phyloP scores from a whole-genome alignment of 2,888 invertebrate genomes.

The Alviniconcha strummeri region DNA sequence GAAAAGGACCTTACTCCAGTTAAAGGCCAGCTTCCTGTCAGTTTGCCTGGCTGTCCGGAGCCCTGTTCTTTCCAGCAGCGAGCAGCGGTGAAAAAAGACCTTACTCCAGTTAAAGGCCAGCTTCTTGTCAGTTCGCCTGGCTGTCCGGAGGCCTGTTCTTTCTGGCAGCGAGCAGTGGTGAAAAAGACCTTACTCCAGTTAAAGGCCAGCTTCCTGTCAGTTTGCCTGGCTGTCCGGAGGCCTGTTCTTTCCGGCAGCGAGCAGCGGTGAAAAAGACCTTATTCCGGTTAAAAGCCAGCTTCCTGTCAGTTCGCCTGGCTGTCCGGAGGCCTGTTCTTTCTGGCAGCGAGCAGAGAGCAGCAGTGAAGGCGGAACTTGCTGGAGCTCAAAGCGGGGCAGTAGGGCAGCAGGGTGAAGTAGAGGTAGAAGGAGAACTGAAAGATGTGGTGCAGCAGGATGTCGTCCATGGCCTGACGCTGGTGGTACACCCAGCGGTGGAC shows the following conservation, averaged over 20 bases:
- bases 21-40: not conserved
- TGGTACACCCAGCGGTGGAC: conserved; percentile 42
- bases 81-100: not conserved
- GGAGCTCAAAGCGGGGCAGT: conserved; percentile 51
- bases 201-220: not conserved
- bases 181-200: too few species aligned
- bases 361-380: conserved; percentile 40
- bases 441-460: conserved; percentile 50
- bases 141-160: not conserved
- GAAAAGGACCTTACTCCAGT: not conserved
- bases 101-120: not conserved
- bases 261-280: not conserved
- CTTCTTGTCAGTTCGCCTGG: not conserved
- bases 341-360: conserved; percentile 2
- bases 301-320: not conserved
- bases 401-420: conserved; percentile 55
- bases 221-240: not conserved
- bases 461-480: conserved; percentile 38
- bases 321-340: not conserved
- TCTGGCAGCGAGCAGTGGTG: not conserved
- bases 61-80: not conserved
- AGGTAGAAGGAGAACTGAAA: conserved; percentile 57
- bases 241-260: not conserved
- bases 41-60: not conserved
- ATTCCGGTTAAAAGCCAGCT: not conserved